Conservation (phyloP, 2,113 vertebrate species). For the Oncorhynchus gorbuscha region DNA sequence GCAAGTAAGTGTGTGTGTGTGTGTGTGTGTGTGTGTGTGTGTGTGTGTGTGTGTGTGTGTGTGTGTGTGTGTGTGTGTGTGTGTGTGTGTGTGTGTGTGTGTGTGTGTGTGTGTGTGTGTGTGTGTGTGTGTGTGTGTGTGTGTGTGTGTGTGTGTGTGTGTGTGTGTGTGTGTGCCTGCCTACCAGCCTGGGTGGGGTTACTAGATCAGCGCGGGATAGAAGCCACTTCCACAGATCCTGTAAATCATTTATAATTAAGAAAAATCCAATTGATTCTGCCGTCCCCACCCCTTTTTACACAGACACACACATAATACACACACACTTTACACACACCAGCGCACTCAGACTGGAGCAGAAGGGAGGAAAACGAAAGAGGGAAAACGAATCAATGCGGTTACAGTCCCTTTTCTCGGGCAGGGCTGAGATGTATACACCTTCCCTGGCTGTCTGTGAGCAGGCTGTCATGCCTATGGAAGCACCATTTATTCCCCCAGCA, state of each 20-base stretch:
- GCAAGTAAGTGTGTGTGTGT: not conserved
- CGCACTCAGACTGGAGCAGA: no score
- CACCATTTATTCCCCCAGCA: constrained; percentile 93
- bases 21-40: constrained; percentile 4
- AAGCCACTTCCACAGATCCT: no score
- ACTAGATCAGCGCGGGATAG: no score
- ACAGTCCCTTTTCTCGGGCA: no score
- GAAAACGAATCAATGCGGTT: no score
- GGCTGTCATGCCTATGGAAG: constrained; percentile 83
- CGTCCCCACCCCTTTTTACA: not conserved
- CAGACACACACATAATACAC: not conserved
- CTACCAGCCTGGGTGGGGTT: not conserved
- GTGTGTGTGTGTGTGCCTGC: not conserved
- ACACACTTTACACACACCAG: not conserved
- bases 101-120: constrained; percentile 5
- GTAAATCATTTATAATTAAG: no score
- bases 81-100: constrained; percentile 5
- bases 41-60: not conserved
- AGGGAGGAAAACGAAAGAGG: no score
- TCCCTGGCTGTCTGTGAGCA: not conserved
- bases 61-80: not conserved
- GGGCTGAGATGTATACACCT: no score
- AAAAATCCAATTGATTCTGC: no score
- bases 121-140: constrained; percentile 5
- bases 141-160: constrained; percentile 4